These are phyloP conservation scores for Trissolcus brochymenae DNA, from an alignment of 2,888 invertebrate species.

Conservation along the genomic window DNA sequence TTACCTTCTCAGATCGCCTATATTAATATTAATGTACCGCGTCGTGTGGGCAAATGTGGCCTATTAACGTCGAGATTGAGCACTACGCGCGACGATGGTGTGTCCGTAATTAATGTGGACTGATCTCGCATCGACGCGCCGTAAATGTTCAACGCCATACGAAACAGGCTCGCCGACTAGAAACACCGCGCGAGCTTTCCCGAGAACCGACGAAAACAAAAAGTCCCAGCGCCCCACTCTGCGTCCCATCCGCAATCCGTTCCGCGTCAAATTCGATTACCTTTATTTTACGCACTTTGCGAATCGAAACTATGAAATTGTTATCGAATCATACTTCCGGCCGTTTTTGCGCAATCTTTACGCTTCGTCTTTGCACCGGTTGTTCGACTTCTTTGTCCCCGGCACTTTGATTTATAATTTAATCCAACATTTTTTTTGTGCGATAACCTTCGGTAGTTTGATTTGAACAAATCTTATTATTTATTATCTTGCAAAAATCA, in stretches of 20 bases:
- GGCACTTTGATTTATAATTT: too few species aligned
- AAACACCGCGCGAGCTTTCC: slow-evolving; percentile 36
- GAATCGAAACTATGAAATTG: slow-evolving; percentile 16
- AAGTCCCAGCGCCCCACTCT: neutral
- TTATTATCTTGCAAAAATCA: too few species aligned
- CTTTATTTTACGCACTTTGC: slow-evolving; percentile 26
- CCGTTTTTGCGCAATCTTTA: too few species aligned
- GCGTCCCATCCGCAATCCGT: slow-evolving; percentile 6
- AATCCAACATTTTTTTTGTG: too few species aligned
- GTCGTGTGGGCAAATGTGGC: slow-evolving; percentile 64
- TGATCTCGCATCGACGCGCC: slow-evolving; percentile 51
- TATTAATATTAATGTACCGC: slow-evolving; percentile 47
- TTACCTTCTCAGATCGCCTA: slow-evolving; percentile 19
- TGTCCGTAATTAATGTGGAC: slow-evolving; percentile 66
- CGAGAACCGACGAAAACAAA: slow-evolving; percentile 29
- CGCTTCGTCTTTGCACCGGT: too few species aligned
- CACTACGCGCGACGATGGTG: slow-evolving; percentile 68
- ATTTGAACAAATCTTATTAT: too few species aligned
- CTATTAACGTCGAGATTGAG: slow-evolving; percentile 71
- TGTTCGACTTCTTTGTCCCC: too few species aligned
- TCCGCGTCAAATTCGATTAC: slow-evolving; percentile 16
- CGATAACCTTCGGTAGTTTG: too few species aligned
- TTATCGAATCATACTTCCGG: too few species aligned
- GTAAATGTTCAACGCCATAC: slow-evolving; percentile 53
- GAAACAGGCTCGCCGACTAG: slow-evolving; percentile 48